These are phyloP conservation scores for Takifugu rubripes DNA, from an alignment of 2,797 vertebrate genomes.

Conservation along the genomic window DNA sequence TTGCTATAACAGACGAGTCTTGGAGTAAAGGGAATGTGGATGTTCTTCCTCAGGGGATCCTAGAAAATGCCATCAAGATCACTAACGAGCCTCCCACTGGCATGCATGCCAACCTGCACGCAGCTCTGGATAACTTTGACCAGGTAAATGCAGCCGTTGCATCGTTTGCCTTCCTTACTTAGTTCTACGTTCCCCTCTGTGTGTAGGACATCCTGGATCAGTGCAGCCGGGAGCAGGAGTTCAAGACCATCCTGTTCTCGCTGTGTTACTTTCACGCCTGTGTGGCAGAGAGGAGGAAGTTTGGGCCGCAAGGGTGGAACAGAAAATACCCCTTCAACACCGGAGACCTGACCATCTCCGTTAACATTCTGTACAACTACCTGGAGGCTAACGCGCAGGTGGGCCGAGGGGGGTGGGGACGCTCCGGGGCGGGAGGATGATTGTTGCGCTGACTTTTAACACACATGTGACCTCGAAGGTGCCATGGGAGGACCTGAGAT, in stretches of 20 bases:
- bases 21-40: background rate
- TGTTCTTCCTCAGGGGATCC: constrained; percentile 67
- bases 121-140: constrained; percentile 80
- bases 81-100: constrained; percentile 81
- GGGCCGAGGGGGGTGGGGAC: constrained; percentile 10
- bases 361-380: constrained; percentile 78
- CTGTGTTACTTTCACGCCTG: constrained; percentile 81
- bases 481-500: constrained; percentile 79
- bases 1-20: background rate
- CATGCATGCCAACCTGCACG: constrained; percentile 78
- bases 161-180: background rate
- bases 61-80: constrained; percentile 84
- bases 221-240: constrained; percentile 83
- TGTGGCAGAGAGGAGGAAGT: constrained; percentile 78
- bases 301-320: constrained; percentile 81
- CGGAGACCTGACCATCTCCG: constrained; percentile 76
- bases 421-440: background rate
- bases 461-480: constrained; percentile 57
- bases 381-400: constrained; percentile 80
- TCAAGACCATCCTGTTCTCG: constrained; percentile 82
- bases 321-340: constrained; percentile 81
- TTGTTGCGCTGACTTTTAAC: constrained; percentile 6
- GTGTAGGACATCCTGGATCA: constrained; percentile 79
- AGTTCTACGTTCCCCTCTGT: background rate
- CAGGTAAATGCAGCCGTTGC: constrained; percentile 62